Conservation (phyloP, 2,888 invertebrate genomes). For the Pandemis cinnamomeana region DNA sequence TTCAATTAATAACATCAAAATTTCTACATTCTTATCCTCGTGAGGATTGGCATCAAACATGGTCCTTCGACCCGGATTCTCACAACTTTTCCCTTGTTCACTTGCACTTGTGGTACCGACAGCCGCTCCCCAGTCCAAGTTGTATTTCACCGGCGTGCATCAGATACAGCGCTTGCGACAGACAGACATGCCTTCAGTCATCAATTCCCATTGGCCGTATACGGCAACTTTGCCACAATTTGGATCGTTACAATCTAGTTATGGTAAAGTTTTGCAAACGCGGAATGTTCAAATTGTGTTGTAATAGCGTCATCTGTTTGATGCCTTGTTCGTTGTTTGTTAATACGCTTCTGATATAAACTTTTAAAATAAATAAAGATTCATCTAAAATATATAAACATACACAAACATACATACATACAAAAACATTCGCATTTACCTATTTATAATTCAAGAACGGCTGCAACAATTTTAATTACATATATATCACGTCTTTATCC, state of each 20-base stretch:
- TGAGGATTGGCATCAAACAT: too few species aligned
- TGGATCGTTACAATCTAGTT: constrained; percentile 9
- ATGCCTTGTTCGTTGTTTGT: too few species aligned
- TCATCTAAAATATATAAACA: too few species aligned
- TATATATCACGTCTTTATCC: too few species aligned
- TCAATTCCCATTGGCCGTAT: constrained; percentile 49
- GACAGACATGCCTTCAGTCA: constrained; percentile 47
- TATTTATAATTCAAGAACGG: too few species aligned
- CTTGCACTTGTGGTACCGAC: constrained; percentile 14
- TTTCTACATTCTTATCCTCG: too few species aligned
- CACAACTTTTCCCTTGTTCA: neutral
- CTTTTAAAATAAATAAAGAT: too few species aligned
- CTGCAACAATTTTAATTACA: too few species aligned
- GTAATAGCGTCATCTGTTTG: neutral
- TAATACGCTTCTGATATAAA: too few species aligned
- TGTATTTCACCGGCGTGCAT: constrained; percentile 62
- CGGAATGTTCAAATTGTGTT: neutral
- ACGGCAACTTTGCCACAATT: constrained; percentile 46
- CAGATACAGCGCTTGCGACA: constrained; percentile 60
- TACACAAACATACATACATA: too few species aligned
- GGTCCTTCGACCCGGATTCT: constrained; percentile 13
- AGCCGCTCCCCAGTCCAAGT: constrained; percentile 53
- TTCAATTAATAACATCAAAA: too few species aligned
- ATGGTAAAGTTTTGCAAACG: constrained; percentile 7
- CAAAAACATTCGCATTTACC: too few species aligned